phyloP scores from a whole-genome alignment of 2,888 invertebrate genomes.

The Acronicta psi region DNA sequence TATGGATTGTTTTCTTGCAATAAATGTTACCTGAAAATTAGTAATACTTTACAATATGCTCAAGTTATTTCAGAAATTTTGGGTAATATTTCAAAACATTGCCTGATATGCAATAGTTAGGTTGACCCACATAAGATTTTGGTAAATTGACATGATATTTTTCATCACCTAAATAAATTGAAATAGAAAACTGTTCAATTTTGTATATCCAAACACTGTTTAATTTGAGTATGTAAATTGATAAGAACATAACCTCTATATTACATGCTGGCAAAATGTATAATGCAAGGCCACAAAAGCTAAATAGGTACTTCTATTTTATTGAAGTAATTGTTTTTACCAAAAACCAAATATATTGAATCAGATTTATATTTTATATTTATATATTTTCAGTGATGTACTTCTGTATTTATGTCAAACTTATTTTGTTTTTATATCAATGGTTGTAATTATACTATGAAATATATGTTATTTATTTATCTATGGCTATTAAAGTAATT shows the following conservation, averaged over 20 bases:
- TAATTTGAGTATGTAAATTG: slow-evolving; percentile 44
- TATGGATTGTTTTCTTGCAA: background rate
- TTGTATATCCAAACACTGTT: slow-evolving; percentile 41
- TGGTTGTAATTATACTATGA: too few species aligned
- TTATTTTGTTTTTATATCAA: too few species aligned
- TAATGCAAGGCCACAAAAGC: slow-evolving; percentile 47
- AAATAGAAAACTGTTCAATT: slow-evolving; percentile 15
- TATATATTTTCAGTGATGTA: too few species aligned
- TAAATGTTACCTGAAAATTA: slow-evolving; percentile 5
- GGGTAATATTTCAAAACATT: slow-evolving; percentile 32
- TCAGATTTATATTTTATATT: too few species aligned
- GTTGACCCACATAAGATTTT: slow-evolving; percentile 52
- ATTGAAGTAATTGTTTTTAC: slow-evolving; percentile 15
- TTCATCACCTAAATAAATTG: slow-evolving; percentile 19
- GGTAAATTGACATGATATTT: slow-evolving; percentile 20
- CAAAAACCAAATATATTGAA: slow-evolving; percentile 2
- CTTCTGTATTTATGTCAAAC: slow-evolving; percentile 6
- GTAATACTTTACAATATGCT: background rate
- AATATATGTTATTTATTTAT: too few species aligned
- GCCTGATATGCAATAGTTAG: slow-evolving; percentile 15
- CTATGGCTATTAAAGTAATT: too few species aligned
- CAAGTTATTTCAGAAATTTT: slow-evolving; percentile 7
- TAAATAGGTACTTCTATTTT: slow-evolving; percentile 11
- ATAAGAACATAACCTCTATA: slow-evolving; percentile 65
- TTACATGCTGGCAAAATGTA: slow-evolving; percentile 57